Conservation (phyloP, 1,140 invertebrate species). For the Schlechtendalia chinensis region DNA sequence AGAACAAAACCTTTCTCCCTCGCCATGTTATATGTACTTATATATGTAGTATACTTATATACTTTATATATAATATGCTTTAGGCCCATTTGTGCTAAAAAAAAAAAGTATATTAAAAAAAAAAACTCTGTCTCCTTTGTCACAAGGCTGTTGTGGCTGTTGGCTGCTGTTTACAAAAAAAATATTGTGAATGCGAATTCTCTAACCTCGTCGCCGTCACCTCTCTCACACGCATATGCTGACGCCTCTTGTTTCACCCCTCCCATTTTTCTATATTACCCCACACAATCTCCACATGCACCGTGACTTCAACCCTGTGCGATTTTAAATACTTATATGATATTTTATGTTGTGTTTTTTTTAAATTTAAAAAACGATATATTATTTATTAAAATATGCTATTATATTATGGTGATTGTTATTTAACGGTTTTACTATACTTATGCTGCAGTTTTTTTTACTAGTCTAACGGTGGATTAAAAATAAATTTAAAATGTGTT, state of each 20-base stretch:
- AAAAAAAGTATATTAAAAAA: slow-evolving; percentile 1
- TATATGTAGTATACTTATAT: too few relatives aligned
- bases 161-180: not conserved
- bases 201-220: slow-evolving; percentile 34
- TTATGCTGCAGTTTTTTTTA: slow-evolving; percentile 35
- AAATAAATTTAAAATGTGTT: slow-evolving; percentile 1
- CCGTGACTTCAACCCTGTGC: slow-evolving; percentile 34
- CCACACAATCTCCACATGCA: slow-evolving; percentile 17
- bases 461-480: slow-evolving; percentile 46
- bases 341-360: too few relatives aligned
- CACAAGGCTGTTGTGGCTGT: slow-evolving; percentile 12
- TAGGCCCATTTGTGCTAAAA: slow-evolving; percentile 19
- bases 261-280: not conserved
- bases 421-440: slow-evolving; percentile 40
- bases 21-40: not conserved
- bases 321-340: slow-evolving; percentile 15
- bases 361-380: too few relatives aligned
- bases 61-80: not conserved
- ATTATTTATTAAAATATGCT: slow-evolving; percentile 1
- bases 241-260: too few relatives aligned
- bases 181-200: slow-evolving; percentile 35
- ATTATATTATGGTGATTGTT: slow-evolving; percentile 44
- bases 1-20: not conserved
- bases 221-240: slow-evolving; percentile 44
- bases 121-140: not conserved